These are phyloP conservation scores for Ailuropoda melanoleuca DNA, from an alignment of 2,113 vertebrate genomes.

Conservation along the genomic window DNA sequence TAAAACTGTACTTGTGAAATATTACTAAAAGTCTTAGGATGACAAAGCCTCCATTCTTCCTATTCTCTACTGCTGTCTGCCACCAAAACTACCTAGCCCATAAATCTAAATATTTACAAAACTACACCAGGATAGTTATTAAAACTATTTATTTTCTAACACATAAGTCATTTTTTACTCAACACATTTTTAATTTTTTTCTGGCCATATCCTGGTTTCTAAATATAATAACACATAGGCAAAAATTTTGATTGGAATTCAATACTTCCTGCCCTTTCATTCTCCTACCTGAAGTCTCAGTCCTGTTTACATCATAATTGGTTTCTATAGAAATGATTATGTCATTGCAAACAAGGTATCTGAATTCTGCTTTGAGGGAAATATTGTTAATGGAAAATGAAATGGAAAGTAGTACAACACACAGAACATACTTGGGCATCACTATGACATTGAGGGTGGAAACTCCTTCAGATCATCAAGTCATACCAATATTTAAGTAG, in stretches of 20 bases:
- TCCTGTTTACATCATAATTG: neutral
- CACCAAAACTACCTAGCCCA: neutral
- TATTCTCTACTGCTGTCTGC: neutral
- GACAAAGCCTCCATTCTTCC: neutral
- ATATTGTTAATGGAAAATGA: neutral
- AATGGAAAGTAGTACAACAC: constrained; percentile 7
- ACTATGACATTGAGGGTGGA: neutral
- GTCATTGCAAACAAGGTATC: neutral
- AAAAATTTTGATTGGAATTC: neutral
- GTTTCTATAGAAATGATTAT: constrained; percentile 44
- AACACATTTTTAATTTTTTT: neutral
- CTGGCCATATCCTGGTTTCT: neutral
- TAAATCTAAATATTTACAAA: neutral
- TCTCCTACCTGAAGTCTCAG: neutral
- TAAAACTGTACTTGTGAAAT: neutral
- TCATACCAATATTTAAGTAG: neutral
- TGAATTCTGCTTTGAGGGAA: constrained; percentile 29
- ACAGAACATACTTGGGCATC: neutral
- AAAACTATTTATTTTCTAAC: neutral
- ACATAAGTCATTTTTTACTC: neutral
- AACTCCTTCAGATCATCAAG: neutral
- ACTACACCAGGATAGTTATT: neutral
- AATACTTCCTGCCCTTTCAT: neutral
- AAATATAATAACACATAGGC: neutral
- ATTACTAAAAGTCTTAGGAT: neutral